Percentiles rank a stretch among this genome's conserved stretches.
phyloP scores from a whole-genome alignment of 2,888 invertebrate genomes.

The Tinea pellionella region DNA sequence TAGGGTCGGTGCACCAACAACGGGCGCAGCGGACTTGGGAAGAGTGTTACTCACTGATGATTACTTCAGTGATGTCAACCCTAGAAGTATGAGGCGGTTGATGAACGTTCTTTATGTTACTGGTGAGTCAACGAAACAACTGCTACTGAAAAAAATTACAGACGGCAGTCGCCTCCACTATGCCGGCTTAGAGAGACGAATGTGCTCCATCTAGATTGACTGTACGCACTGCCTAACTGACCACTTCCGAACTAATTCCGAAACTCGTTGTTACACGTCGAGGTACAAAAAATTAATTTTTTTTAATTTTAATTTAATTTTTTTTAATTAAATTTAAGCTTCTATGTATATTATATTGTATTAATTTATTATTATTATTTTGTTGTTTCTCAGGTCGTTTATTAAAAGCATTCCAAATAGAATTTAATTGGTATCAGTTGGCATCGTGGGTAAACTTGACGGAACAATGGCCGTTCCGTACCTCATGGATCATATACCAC shows the following conservation, averaged over 20 bases:
- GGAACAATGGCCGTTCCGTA: constrained; percentile 98
- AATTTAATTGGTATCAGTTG: constrained; percentile 98
- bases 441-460: constrained; percentile 99
- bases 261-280: too few relatives aligned
- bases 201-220: too few relatives aligned
- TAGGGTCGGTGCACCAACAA: constrained; percentile 63
- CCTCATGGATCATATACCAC: constrained; percentile 97
- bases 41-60: constrained; percentile 95
- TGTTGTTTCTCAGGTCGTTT: constrained; percentile 77
- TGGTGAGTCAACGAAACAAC: constrained; percentile 72
- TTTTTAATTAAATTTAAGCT: too few relatives aligned
- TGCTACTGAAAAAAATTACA: too few relatives aligned
- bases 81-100: constrained; percentile 92
- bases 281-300: too few relatives aligned
- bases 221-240: too few relatives aligned
- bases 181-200: too few relatives aligned
- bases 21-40: constrained; percentile 75
- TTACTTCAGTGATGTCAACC: constrained; percentile 99
- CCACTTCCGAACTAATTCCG: too few relatives aligned
- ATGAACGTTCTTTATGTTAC: constrained; percentile 98
- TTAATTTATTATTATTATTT: too few relatives aligned
- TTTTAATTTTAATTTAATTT: too few relatives aligned
- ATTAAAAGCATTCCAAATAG: constrained; percentile 97
- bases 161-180: too few relatives aligned
- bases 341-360: not conserved